These are phyloP conservation scores for Heliconius hortense DNA, from an alignment of 2,888 invertebrate species.

Conservation along the genomic window DNA sequence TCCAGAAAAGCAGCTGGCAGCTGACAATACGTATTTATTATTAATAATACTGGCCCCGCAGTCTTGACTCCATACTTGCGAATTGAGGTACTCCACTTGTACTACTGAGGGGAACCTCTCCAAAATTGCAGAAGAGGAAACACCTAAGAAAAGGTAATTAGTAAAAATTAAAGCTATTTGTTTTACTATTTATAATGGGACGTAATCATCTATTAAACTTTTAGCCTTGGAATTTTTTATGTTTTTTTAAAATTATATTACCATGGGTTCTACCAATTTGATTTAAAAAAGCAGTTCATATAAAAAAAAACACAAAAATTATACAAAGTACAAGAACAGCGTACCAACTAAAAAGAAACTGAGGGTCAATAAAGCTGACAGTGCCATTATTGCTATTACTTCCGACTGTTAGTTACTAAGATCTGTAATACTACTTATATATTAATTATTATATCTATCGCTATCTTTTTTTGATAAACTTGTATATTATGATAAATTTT, in stretches of 20 bases:
- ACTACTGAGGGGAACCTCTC: slow-evolving; percentile 15
- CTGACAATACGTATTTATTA: slow-evolving; percentile 15
- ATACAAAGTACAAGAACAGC: not conserved
- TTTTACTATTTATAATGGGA: not conserved
- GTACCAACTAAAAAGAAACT: slow-evolving; percentile 24
- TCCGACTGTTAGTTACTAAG: not conserved
- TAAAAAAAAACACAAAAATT: not conserved
- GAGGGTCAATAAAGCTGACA: slow-evolving; percentile 9
- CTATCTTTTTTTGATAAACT: not conserved
- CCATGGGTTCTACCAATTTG: too few species aligned
- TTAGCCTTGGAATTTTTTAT: not conserved
- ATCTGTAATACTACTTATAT: slow-evolving; percentile 10
- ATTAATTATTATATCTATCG: slow-evolving; percentile 14
- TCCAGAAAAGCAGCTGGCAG: slow-evolving; percentile 34
- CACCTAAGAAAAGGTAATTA: not conserved
- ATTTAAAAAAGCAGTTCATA: not conserved
- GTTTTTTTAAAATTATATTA: too few species aligned
- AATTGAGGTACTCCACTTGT: slow-evolving; percentile 1
- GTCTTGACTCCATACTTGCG: slow-evolving; percentile 19
- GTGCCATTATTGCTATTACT: slow-evolving; percentile 8
- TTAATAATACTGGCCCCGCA: slow-evolving; percentile 30
- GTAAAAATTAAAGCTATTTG: not conserved
- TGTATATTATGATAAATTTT: not conserved
- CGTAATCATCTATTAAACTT: not conserved
- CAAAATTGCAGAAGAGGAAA: not conserved